Evolutionary conservation across 1,140 invertebrate species (phyloP).

Genomic region (Meloidogyne exigua): DNA sequence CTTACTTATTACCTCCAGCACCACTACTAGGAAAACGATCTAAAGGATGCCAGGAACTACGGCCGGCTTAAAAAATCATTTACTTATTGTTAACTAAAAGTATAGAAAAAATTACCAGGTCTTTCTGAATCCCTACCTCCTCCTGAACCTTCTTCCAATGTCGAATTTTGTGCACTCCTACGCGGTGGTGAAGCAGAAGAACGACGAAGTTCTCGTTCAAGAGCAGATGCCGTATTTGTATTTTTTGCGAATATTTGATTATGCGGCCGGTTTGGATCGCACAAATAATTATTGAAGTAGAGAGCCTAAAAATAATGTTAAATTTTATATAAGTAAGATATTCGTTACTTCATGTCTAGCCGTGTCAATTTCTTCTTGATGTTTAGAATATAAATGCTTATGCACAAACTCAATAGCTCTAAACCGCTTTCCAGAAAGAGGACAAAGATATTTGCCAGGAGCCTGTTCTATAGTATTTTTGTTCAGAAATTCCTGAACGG

Average conservation of each 20-base stretch:
- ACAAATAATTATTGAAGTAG: conserved; percentile 96
- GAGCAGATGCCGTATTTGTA: conserved; percentile 21
- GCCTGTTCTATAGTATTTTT: conserved; percentile 85
- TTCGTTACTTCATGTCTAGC: conserved; percentile 81
- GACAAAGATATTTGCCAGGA: conserved; percentile 97
- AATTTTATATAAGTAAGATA: conserved; percentile 5
- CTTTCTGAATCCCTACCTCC: conserved; percentile 14
- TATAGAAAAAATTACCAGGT: background rate
- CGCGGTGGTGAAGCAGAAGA: conserved; percentile 10
- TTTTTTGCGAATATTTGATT: conserved; percentile 73
- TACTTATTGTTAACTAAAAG: conserved; percentile 7
- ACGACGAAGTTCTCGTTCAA: conserved; percentile 4
- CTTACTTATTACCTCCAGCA: background rate
- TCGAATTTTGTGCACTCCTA: conserved; percentile 27
- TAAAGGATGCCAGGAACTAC: background rate
- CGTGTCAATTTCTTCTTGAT: conserved; percentile 91
- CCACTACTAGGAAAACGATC: background rate
- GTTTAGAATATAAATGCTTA: conserved; percentile 97
- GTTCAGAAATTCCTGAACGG: conserved; percentile 89
- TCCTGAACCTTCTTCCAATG: conserved; percentile 26
- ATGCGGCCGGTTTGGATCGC: conserved; percentile 88
- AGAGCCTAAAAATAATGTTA: conserved; percentile 68
- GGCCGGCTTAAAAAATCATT: background rate
- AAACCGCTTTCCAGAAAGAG: conserved; percentile 96
- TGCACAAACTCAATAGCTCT: conserved; percentile 97